phyloP scores from a whole-genome alignment of 2,797 vertebrate genomes.

The Coluber constrictor region DNA sequence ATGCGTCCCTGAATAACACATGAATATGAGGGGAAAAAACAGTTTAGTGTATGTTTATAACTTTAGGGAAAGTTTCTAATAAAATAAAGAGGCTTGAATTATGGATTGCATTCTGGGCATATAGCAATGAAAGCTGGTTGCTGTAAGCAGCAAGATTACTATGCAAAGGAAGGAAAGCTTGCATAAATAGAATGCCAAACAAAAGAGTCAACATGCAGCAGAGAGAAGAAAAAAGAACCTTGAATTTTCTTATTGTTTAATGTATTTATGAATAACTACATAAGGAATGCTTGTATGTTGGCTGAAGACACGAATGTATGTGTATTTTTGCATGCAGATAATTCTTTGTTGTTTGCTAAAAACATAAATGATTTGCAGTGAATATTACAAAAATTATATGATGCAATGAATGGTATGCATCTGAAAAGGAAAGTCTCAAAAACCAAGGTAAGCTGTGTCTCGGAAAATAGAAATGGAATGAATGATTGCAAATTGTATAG shows the following conservation, averaged over 20 bases:
- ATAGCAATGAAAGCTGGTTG: neutral
- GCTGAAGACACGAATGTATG: neutral
- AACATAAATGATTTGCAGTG: neutral
- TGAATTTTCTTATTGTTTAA: neutral
- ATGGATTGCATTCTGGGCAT: neutral
- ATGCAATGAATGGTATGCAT: neutral
- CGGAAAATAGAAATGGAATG: neutral
- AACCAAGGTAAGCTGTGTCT: neutral
- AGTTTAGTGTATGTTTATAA: neutral
- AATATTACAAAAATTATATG: neutral
- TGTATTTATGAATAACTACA: neutral
- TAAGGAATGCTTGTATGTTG: neutral
- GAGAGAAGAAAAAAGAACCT: neutral
- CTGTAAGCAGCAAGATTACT: neutral
- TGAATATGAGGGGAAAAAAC: neutral
- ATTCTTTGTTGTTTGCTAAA: neutral
- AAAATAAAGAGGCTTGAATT: neutral
- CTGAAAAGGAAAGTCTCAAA: neutral
- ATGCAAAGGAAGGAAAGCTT: neutral
- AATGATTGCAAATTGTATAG: neutral
- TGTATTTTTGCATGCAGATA: neutral
- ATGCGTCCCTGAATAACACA: neutral
- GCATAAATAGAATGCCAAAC: neutral
- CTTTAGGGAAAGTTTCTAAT: neutral
- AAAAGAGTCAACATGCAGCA: neutral